phyloP scores from a whole-genome alignment of 1,140 invertebrate genomes.

The Neodiprion lecontei region DNA sequence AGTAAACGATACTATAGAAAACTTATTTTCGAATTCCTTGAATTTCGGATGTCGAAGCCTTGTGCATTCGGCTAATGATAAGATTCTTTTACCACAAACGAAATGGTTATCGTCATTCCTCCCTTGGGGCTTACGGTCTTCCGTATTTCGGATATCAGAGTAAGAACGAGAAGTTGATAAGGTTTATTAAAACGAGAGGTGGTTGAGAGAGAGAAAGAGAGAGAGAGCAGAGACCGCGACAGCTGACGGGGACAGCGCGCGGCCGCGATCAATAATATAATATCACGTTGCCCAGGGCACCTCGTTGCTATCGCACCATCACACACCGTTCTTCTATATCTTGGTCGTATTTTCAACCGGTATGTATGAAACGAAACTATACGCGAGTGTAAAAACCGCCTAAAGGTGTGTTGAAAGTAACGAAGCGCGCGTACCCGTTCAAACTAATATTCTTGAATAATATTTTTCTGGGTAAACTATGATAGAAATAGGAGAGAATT shows the following conservation, averaged over 20 bases:
- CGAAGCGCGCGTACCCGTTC: no score
- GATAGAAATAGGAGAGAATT: no score
- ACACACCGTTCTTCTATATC: slow-evolving; percentile 29
- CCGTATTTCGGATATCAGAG: background rate
- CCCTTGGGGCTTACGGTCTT: no score
- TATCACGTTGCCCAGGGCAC: slow-evolving; percentile 51
- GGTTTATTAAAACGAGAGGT: slow-evolving; percentile 38
- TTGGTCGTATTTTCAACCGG: background rate
- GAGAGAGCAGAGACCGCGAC: slow-evolving; percentile 40
- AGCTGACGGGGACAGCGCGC: slow-evolving; percentile 49
- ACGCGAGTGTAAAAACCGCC: no score
- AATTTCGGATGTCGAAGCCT: no score
- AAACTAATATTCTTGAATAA: no score
- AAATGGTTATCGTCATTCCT: background rate
- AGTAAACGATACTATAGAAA: no score
- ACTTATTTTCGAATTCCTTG: no score
- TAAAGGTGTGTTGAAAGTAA: no score
- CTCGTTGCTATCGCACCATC: slow-evolving; percentile 49
- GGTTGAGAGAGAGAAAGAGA: slow-evolving; percentile 35
- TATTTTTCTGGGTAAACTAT: no score
- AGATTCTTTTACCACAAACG: background rate
- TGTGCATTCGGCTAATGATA: no score
- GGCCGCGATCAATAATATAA: slow-evolving; percentile 57
- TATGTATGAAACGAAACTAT: no score
- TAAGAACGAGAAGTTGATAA: background rate